Evolutionary conservation across 2,797 vertebrate species (phyloP).

Genomic region (Natrix natrix): DNA sequence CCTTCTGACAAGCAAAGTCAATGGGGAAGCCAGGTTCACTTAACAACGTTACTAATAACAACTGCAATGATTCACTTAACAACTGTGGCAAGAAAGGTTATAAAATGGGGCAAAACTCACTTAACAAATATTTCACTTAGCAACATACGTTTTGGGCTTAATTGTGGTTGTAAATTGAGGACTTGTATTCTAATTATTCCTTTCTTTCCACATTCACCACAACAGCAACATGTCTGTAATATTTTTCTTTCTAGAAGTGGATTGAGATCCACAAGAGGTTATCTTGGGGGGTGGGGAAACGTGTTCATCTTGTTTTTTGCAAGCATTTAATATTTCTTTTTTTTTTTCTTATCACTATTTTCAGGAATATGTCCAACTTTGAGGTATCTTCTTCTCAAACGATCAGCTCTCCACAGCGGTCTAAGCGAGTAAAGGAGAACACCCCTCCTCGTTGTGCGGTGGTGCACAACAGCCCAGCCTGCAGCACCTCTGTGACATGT

Average conservation of each 20-base stretch:
- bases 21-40: background rate
- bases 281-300: background rate
- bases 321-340: background rate
- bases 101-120: background rate
- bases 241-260: background rate
- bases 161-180: background rate
- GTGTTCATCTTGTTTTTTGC: background rate
- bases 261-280: background rate
- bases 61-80: background rate
- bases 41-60: background rate
- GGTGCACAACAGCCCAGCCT: conserved; percentile 83
- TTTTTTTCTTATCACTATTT: background rate
- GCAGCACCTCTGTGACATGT: conserved; percentile 76
- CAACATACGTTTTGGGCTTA: background rate
- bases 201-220: background rate
- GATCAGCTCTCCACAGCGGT: conserved; percentile 89
- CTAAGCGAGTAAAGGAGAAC: conserved; percentile 97
- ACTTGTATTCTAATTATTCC: background rate
- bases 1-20: background rate
- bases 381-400: conserved; percentile 93
- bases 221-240: background rate
- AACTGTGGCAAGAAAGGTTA: background rate
- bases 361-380: conserved; percentile 87
- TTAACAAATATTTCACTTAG: background rate
- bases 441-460: conserved; percentile 92